phyloP scores from a whole-genome alignment of 1,140 invertebrate genomes.

The Helicoverpa armigera region DNA sequence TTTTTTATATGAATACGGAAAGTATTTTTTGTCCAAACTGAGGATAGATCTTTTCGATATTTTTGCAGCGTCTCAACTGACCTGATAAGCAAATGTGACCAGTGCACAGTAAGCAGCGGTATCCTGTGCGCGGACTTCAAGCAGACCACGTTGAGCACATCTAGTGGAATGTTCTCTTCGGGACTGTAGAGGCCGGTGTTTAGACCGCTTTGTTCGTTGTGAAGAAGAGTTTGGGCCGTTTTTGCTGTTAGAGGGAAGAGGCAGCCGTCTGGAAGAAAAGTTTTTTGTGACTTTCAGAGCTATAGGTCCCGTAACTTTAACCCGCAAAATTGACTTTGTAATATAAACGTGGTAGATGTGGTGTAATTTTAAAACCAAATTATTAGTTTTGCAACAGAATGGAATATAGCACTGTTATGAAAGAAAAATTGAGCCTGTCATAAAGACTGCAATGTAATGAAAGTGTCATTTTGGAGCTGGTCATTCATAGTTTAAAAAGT shows the following conservation, averaged over 20 bases:
- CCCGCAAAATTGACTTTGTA: too few species aligned
- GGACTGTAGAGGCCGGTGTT: conserved; percentile 84
- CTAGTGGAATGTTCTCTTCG: conserved; percentile 84
- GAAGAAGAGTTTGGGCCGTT: conserved; percentile 81
- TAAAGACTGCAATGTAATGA: too few species aligned
- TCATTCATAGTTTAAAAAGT: too few species aligned
- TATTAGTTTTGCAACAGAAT: too few species aligned
- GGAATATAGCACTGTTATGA: too few species aligned
- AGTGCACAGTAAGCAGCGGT: conserved; percentile 79
- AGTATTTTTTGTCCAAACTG: too few species aligned
- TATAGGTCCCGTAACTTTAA: background rate
- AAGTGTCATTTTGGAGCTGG: too few species aligned
- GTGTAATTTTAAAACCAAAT: too few species aligned
- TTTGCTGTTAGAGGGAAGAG: conserved; percentile 83
- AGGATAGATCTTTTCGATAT: background rate
- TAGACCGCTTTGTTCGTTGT: conserved; percentile 83
- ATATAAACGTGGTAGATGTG: too few species aligned
- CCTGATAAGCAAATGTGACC: conserved; percentile 83
- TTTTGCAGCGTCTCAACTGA: conserved; percentile 39
- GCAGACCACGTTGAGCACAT: conserved; percentile 74
- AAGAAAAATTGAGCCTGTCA: too few species aligned
- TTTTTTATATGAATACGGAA: too few species aligned
- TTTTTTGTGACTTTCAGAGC: too few species aligned
- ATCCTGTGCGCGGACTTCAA: conserved; percentile 68
- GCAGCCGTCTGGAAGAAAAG: conserved; percentile 77